Evolutionary conservation across 2,888 invertebrate genomes (phyloP), one percentile per base, ranked within the genome.

Genomic region (Leucophenga montana): DNA sequence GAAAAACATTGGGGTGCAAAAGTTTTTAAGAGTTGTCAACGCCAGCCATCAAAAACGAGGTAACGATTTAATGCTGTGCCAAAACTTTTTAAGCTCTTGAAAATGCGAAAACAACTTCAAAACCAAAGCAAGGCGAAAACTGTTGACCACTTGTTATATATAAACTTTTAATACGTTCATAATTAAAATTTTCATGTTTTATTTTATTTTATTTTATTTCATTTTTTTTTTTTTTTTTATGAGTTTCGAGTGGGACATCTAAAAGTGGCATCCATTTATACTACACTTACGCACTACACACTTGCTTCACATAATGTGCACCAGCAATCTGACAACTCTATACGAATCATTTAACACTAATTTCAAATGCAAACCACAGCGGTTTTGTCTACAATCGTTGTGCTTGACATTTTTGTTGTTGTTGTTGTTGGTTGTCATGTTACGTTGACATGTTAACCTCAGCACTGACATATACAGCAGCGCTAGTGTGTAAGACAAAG

Each of bases 311-410:
- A n/a, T n/a, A n/a, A n/a, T n/a, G n/a, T n/a, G n/a, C n/a, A n/a
- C 14, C 46, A 2, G 8, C 46, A 46, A 46, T 2, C 27, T 27
- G 27, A 16, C 54, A 54, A 18, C 54, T 54, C 20, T 18, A 14
- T 20, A 6, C 69, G 46, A 73, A 71, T 44, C 74, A 71, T 71
- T 74, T 74, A 57, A 72, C 69, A 70, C 71, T 75, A 67, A 68
- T 71, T 73, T 62, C n/a, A 71, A 71, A 75, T 74, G 70, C 70
- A 68, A 75, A 70, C 73, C 73, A 57, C 64, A 48, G 59, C 53
- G 31, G 56, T 27, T 46, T 27, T 18, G 13, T 53, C 53, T 61
- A 39, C 22, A 33, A 20, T 48, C 31, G n/a, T 18, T 18, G 18
- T 39, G 31, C 27, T 14, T 67, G 54, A 50, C 57, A 48, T 16